Evolutionary conservation across 2,797 vertebrate species (phyloP), one percentile per base, ranked within the genome.

Genomic region (Ceryle rudis): DNA sequence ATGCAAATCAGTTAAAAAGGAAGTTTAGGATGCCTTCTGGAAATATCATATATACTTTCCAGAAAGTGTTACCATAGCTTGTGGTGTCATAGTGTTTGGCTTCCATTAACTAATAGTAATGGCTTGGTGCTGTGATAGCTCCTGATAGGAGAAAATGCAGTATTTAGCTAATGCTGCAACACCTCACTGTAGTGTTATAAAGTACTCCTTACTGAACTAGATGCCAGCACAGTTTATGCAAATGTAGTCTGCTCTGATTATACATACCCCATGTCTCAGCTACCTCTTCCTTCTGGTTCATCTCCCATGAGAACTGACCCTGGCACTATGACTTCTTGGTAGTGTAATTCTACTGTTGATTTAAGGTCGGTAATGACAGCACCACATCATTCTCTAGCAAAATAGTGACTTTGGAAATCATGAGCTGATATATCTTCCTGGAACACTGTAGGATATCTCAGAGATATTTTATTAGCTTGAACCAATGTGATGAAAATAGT

Each of bases 41-140:
- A 96, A 88, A 94, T 88, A 96, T 79, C 64, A 64, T 86, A 58
- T 42, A 74, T 67, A 49, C 52, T 98, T 96, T 97, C 92, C 87
- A 97, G 96, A 83, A 97, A 97, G 87, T 85, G 75, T 93, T 95
- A 88, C 0, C 0, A 79, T 75, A 79, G 44, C 75, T 88, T 77
- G 52, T 89, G 60, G 73, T 90, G 21, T 70, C 46, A 26, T 73
- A 85, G 74, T 52, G 31, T 51, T 93, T 79, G 51, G 35, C 88
- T 95, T 86, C 70, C 80, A 70, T 86, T 96, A 79, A 79, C 77
- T 72, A 66, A 79, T 86, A 81, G 35, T 49, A 93, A 93, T 52
- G 62, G 51, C 22, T 75, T 64, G 70, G 58, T 67, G 62, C 35
- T 93, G 42, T 77, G 70, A 58, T 91, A 91, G 86, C 52, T 79